phyloP scores from a whole-genome alignment of 2,888 invertebrate species.

The Salpingus planirostris region DNA sequence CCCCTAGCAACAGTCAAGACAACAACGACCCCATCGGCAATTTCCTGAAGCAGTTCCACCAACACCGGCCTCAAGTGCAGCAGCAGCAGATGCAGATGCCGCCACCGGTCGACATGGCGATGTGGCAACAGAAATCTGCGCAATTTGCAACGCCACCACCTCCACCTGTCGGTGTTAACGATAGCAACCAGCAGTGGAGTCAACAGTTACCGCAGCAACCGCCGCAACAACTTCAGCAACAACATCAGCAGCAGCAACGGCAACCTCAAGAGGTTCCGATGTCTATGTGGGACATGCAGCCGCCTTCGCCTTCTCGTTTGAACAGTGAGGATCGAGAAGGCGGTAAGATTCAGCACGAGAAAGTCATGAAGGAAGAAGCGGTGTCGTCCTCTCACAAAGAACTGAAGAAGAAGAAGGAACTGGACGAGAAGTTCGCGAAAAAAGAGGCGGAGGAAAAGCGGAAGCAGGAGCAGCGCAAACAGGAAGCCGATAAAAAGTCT shows the following conservation, averaged over 20 bases:
- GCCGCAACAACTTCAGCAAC: constrained; percentile 11
- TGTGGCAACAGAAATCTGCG: too few species aligned
- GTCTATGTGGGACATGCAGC: constrained; percentile 36
- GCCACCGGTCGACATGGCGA: too few species aligned
- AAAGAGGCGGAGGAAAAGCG: constrained; percentile 45
- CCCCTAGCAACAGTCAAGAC: too few species aligned
- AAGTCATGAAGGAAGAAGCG: constrained; percentile 32
- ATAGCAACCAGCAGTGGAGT: too few species aligned
- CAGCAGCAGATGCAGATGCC: constrained; percentile 30
- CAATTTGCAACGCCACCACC: neutral
- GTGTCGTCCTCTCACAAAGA: constrained; percentile 36
- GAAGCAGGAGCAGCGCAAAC: constrained; percentile 44
- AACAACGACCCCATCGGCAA: constrained; percentile 45
- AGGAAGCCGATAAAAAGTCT: constrained; percentile 46
- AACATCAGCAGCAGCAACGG: constrained; percentile 23
- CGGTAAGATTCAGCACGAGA: too few species aligned
- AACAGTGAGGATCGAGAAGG: too few species aligned
- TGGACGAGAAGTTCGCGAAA: constrained; percentile 41
- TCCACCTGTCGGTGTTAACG: neutral
- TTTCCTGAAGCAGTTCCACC: constrained; percentile 44
- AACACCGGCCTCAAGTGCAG: constrained; percentile 27
- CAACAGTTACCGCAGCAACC: neutral
- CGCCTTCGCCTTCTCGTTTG: constrained; percentile 13
- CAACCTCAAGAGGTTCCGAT: constrained; percentile 28
- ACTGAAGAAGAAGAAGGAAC: constrained; percentile 43